phyloP scores from a whole-genome alignment of 2,113 vertebrate species.

The Polypterus bichir region DNA sequence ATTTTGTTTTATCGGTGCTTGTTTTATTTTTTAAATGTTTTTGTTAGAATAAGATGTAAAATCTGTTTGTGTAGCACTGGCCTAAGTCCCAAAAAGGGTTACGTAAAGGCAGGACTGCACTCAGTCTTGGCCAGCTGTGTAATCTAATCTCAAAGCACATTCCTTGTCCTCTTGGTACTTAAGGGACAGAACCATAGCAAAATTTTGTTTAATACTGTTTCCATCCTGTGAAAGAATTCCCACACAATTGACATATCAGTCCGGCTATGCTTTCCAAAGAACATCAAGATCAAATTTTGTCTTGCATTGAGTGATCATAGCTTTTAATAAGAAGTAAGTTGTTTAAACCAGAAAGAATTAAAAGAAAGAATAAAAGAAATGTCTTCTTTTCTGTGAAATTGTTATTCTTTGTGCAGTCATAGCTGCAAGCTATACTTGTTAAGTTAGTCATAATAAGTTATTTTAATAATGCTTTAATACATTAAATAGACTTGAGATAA shows the following conservation, averaged over 20 bases:
- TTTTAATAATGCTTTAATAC: too few species aligned
- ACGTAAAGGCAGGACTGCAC: not conserved
- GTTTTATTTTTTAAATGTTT: not conserved
- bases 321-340: too few species aligned
- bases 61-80: not conserved
- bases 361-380: too few species aligned
- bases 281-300: too few species aligned
- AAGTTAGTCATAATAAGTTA: too few species aligned
- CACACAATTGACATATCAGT: not conserved
- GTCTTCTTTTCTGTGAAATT: too few species aligned
- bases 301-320: too few species aligned
- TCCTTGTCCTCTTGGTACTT: not conserved
- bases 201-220: not conserved
- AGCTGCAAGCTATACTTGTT: too few species aligned
- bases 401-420: too few species aligned
- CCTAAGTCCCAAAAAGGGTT: not conserved
- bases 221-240: constrained; percentile 4
- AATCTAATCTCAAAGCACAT: not conserved
- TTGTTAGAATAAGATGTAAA: not conserved
- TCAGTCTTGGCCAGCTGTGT: not conserved
- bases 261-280: not conserved
- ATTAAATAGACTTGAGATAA: too few species aligned
- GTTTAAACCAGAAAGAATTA: too few species aligned
- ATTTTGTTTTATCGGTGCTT: too few species aligned
- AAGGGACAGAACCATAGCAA: not conserved